phyloP scores from a whole-genome alignment of 2,888 invertebrate genomes.

The Amblyteles armatorius region DNA sequence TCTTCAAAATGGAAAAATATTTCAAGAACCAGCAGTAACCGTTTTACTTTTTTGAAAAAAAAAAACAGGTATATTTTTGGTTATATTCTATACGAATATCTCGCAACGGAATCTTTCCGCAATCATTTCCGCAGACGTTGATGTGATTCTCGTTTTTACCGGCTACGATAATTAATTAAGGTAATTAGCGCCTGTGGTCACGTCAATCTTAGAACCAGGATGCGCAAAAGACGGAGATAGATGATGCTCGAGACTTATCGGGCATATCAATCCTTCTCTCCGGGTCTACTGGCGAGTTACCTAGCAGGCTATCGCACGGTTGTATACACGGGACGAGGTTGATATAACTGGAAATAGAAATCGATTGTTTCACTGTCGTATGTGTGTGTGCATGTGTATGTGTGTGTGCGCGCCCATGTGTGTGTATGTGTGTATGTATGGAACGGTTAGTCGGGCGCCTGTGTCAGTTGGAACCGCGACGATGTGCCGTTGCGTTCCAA shows the following conservation, averaged over 20 bases:
- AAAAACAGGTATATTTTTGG: not conserved
- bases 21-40: no score
- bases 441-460: slow-evolving; percentile 15
- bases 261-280: slow-evolving; percentile 5
- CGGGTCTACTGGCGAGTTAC: not conserved
- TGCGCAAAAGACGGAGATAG: slow-evolving; percentile 12
- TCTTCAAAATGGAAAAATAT: no score
- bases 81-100: not conserved
- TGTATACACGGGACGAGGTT: slow-evolving; percentile 59
- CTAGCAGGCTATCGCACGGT: slow-evolving; percentile 20
- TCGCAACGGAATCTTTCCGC: not conserved
- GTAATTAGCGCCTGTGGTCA: slow-evolving; percentile 61
- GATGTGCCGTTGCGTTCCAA: slow-evolving; percentile 25
- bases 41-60: not conserved
- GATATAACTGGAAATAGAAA: slow-evolving; percentile 63
- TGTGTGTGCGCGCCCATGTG: no score
- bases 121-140: not conserved
- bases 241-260: slow-evolving; percentile 12
- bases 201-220: slow-evolving; percentile 23
- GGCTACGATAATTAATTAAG: slow-evolving; percentile 32
- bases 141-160: not conserved
- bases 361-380: slow-evolving; percentile 61
- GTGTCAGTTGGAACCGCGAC: slow-evolving; percentile 27
- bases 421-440: not conserved
- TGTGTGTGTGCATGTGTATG: not conserved